Conservation (phyloP, 1,140 invertebrate species). For the Drosophila lowei region DNA sequence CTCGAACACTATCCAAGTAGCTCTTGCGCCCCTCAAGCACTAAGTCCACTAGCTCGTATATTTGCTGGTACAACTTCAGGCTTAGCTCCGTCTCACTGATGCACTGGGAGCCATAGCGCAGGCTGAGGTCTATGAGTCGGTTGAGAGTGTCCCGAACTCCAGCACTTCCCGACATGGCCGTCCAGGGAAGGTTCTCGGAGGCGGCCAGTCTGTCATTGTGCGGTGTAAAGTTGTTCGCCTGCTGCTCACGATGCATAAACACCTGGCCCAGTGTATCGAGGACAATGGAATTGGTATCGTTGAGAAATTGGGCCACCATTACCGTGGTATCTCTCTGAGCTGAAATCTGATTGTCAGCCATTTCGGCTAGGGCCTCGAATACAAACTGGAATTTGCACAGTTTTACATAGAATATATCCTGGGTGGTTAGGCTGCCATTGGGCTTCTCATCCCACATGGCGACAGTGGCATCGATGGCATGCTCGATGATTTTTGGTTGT, state of each 20-base stretch:
- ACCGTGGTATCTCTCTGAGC: slow-evolving; percentile 83
- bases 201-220: slow-evolving; percentile 39
- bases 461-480: slow-evolving; percentile 86
- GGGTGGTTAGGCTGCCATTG: slow-evolving; percentile 85
- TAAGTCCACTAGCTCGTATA: slow-evolving; percentile 89
- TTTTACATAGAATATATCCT: slow-evolving; percentile 90
- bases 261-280: slow-evolving; percentile 85
- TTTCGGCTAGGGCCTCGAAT: slow-evolving; percentile 84
- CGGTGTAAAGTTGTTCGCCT: slow-evolving; percentile 84
- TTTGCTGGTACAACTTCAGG: slow-evolving; percentile 86
- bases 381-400: slow-evolving; percentile 85
- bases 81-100: slow-evolving; percentile 10
- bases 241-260: slow-evolving; percentile 85
- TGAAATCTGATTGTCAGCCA: slow-evolving; percentile 84
- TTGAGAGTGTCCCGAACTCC: slow-evolving; percentile 85
- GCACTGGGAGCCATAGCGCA: slow-evolving; percentile 85
- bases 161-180: slow-evolving; percentile 85
- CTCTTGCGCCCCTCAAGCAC: slow-evolving; percentile 89
- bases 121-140: slow-evolving; percentile 83
- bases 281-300: slow-evolving; percentile 85
- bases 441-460: slow-evolving; percentile 83
- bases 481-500: slow-evolving; percentile 67
- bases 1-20: slow-evolving; percentile 88
- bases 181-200: slow-evolving; percentile 88
- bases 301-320: slow-evolving; percentile 84